Percentiles rank a stretch among this genome's conserved stretches.
Conservation (phyloP, 2,113 vertebrate genomes). For the Nipponia nippon region DNA sequence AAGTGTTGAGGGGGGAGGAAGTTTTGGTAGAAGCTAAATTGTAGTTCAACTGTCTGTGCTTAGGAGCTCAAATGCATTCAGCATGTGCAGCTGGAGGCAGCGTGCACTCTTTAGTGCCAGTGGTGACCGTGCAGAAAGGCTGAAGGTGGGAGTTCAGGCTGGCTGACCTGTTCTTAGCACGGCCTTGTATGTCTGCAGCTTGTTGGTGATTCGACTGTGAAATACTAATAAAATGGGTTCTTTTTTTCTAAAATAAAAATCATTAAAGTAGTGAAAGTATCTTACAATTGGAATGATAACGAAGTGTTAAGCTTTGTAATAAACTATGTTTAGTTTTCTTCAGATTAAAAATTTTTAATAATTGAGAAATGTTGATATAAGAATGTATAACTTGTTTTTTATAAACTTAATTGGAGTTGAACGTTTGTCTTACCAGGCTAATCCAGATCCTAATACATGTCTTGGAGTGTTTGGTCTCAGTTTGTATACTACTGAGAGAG, state of each 20-base stretch:
- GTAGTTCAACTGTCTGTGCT: background rate
- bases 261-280: background rate
- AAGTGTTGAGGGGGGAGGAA: background rate
- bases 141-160: background rate
- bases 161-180: background rate
- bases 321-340: background rate
- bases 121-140: background rate
- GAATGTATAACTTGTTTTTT: background rate
- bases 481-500: constrained; percentile 91
- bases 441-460: constrained; percentile 92
- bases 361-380: background rate
- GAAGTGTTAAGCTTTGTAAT: background rate
- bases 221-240: background rate
- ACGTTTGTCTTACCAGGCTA: constrained; percentile 76
- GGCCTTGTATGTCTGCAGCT: background rate
- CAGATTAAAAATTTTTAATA: background rate
- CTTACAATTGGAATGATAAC: background rate
- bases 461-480: constrained; percentile 94
- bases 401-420: background rate
- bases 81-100: background rate
- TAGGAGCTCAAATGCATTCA: background rate
- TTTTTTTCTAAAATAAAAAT: background rate
- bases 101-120: fast-evolving
- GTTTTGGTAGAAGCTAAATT: background rate
- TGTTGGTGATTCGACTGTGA: background rate